These are phyloP conservation scores for Psittacara wagleri DNA, from an alignment of 2,113 vertebrate species.

Conservation along the genomic window DNA sequence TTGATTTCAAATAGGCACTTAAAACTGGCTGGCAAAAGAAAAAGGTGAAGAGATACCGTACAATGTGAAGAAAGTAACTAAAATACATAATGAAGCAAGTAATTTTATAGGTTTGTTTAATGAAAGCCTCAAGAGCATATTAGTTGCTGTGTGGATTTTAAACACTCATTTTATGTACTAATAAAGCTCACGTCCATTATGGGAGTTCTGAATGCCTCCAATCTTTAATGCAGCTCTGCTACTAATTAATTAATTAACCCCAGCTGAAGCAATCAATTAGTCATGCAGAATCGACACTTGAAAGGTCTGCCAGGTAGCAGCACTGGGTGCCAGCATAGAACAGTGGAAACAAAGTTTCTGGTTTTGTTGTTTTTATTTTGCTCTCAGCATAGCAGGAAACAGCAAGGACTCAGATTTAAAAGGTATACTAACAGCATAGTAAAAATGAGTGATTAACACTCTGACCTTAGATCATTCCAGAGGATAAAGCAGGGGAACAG, in stretches of 20 bases:
- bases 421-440: not conserved
- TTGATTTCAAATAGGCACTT: conserved; percentile 99
- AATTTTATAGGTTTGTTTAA: conserved; percentile 99
- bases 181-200: conserved; percentile 78
- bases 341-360: conserved; percentile 5
- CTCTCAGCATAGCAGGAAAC: not conserved
- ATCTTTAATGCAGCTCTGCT: conserved; percentile 76
- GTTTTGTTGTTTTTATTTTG: conserved; percentile 36
- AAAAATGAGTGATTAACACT: not conserved
- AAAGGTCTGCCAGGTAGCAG: conserved; percentile 64
- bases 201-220: conserved; percentile 76
- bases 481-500: not conserved
- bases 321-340: conserved; percentile 2
- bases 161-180: conserved; percentile 86
- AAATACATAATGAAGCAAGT: conserved; percentile 99
- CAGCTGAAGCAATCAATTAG: conserved; percentile 83
- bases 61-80: conserved; percentile 85
- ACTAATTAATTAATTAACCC: conserved; percentile 95
- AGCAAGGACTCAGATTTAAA: not conserved
- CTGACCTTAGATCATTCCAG: not conserved
- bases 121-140: conserved; percentile 89
- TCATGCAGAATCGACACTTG: conserved; percentile 76
- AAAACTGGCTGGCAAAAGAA: conserved; percentile 87
- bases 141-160: conserved; percentile 80
- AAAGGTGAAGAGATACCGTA: conserved; percentile 82